Conservation (phyloP, 2,797 vertebrate genomes). For the Luscinia megarhynchos region DNA sequence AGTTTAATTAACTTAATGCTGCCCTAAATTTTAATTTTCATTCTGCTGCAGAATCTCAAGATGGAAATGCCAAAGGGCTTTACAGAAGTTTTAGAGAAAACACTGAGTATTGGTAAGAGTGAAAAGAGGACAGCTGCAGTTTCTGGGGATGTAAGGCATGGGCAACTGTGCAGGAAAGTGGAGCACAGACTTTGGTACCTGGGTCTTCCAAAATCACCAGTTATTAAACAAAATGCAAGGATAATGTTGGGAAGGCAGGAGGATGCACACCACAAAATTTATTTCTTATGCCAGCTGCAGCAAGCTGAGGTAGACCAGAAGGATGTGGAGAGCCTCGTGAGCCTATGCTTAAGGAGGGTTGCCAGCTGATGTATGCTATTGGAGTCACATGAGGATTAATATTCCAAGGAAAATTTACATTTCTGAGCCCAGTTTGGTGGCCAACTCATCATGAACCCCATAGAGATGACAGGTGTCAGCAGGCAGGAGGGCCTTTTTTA, state of each 20-base stretch:
- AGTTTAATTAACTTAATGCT: conserved; percentile 55
- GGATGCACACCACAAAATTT: background rate
- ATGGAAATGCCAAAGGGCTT: background rate
- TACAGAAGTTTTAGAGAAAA: background rate
- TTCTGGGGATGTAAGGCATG: background rate
- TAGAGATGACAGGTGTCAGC: background rate
- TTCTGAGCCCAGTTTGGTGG: background rate
- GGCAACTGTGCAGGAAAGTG: accelerated
- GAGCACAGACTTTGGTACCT: background rate
- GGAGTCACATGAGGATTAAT: background rate
- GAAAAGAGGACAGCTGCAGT: background rate
- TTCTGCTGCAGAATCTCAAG: background rate
- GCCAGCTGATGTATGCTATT: accelerated
- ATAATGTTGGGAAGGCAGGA: background rate
- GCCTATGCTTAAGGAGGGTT: background rate
- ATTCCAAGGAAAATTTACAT: background rate
- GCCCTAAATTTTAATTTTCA: conserved; percentile 35
- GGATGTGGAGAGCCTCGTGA: accelerated
- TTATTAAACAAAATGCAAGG: background rate
- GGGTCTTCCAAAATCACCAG: background rate
- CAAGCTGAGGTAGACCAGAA: background rate
- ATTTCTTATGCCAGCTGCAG: background rate
- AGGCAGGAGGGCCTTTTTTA: background rate
- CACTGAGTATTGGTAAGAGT: background rate
- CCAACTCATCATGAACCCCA: background rate